These are phyloP conservation scores for Silurus meridionalis DNA, from an alignment of 2,113 vertebrate genomes.

Conservation along the genomic window DNA sequence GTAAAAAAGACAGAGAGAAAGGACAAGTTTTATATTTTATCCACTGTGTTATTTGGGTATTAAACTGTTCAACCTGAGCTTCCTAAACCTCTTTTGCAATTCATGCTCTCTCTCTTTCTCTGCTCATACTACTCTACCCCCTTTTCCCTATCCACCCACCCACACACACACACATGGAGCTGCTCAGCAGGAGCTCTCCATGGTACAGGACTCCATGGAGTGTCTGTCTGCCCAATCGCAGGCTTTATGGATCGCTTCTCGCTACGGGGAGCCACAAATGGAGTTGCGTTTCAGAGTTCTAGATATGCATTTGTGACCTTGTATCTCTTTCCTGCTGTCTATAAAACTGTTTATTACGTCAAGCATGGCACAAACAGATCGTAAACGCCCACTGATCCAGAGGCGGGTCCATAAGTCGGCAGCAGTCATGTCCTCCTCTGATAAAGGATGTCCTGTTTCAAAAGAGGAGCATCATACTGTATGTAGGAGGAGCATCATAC, in stretches of 20 bases:
- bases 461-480: not conserved
- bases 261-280: not conserved
- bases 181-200: constrained; percentile 15
- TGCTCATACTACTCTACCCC: constrained; percentile 12
- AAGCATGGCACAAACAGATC: not conserved
- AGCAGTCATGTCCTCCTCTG: not conserved
- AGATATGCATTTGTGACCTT: constrained; percentile 1
- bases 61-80: not conserved
- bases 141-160: not conserved
- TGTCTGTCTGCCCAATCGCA: constrained; percentile 36
- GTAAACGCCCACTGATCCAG: not conserved
- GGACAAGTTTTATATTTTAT: not conserved
- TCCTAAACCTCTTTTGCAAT: not conserved
- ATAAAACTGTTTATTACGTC: not conserved
- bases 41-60: not conserved
- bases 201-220: constrained; percentile 13
- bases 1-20: constrained; percentile 32
- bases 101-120: not conserved
- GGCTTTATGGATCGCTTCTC: constrained; percentile 36
- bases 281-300: not conserved
- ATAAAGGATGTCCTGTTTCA: not conserved
- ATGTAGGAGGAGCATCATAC: too few relatives aligned
- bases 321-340: not conserved
- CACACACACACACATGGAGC: not conserved
- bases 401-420: not conserved